A percentile compares a stretch with the other conserved stretches of the same genome.
phyloP scores from a whole-genome alignment of 2,113 vertebrate species.

The Ammodytes dubius region DNA sequence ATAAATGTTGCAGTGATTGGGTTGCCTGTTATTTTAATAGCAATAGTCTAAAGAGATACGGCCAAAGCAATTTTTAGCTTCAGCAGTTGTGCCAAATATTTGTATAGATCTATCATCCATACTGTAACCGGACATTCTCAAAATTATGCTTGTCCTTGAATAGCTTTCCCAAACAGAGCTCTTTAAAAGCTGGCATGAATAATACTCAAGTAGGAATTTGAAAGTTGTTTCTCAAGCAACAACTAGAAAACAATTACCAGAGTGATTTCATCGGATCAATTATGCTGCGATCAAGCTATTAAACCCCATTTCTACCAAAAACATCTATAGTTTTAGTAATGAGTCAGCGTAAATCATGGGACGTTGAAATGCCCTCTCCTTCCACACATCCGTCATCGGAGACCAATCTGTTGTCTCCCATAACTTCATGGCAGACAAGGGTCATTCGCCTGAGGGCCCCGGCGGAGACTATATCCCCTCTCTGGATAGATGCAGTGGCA shows the following conservation, averaged over 20 bases:
- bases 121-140: conserved; percentile 25
- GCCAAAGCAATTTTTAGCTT: conserved; percentile 44
- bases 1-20: conserved; percentile 42
- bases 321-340: conserved; percentile 51
- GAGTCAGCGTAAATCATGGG: conserved; percentile 64
- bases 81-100: conserved; percentile 43
- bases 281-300: conserved; percentile 33
- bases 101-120: conserved; percentile 44
- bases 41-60: conserved; percentile 36
- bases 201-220: conserved; percentile 33
- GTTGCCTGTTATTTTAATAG: conserved; percentile 47
- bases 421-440: conserved; percentile 89
- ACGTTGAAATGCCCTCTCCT: conserved; percentile 56
- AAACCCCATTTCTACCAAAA: conserved; percentile 40
- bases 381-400: conserved; percentile 78
- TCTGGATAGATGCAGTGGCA: conserved; percentile 80
- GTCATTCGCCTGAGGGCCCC: conserved; percentile 83
- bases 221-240: conserved; percentile 35
- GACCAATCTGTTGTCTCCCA: conserved; percentile 80
- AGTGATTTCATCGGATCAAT: conserved; percentile 42
- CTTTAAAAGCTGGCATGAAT: conserved; percentile 37
- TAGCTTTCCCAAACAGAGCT: conserved; percentile 38
- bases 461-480: conserved; percentile 72
- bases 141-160: conserved; percentile 25
- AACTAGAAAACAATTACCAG: conserved; percentile 50